phyloP scores from a whole-genome alignment of 2,113 vertebrate genomes.

The Bolborhynchus lineola region DNA sequence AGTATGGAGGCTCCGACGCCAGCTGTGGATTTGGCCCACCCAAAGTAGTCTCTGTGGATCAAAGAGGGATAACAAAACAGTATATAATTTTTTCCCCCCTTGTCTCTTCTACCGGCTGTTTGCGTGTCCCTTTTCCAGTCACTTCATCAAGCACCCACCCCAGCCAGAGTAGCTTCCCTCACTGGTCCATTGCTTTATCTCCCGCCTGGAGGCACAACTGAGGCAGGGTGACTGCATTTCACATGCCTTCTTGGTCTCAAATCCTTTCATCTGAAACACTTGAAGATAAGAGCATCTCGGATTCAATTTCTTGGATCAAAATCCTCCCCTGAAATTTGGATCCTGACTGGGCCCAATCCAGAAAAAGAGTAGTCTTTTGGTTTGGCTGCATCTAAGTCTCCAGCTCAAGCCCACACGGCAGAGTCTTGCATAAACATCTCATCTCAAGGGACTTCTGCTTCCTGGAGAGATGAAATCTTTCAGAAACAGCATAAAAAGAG shows the following conservation, averaged over 20 bases:
- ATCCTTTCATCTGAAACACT: constrained; percentile 32
- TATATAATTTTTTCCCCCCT: not conserved
- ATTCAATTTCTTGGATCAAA: constrained; percentile 26
- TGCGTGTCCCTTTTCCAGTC: not conserved
- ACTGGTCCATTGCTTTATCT: not conserved
- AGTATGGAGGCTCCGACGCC: not conserved
- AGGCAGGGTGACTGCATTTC: not conserved
- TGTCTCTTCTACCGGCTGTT: not conserved
- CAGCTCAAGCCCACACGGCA: not conserved
- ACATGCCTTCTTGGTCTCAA: not conserved
- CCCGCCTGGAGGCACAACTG: not conserved
- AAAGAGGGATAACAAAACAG: constrained; percentile 1
- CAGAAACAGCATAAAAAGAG: not conserved
- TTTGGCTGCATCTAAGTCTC: constrained; percentile 32
- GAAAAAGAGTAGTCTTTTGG: not conserved
- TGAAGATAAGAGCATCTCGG: constrained; percentile 26
- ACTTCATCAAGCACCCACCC: not conserved
- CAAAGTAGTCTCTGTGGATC: not conserved
- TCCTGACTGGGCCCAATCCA: not conserved
- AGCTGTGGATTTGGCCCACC: not conserved
- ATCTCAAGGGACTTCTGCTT: constrained; percentile 19
- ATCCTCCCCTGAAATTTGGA: constrained; percentile 8
- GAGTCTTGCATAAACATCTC: constrained; percentile 37
- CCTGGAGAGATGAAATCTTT: constrained; percentile 63
- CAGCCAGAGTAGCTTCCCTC: not conserved